Evolutionary conservation across 2,113 vertebrate genomes (phyloP), one percentile per base, ranked within the genome.

Genomic region (Synodontis membranacea): DNA sequence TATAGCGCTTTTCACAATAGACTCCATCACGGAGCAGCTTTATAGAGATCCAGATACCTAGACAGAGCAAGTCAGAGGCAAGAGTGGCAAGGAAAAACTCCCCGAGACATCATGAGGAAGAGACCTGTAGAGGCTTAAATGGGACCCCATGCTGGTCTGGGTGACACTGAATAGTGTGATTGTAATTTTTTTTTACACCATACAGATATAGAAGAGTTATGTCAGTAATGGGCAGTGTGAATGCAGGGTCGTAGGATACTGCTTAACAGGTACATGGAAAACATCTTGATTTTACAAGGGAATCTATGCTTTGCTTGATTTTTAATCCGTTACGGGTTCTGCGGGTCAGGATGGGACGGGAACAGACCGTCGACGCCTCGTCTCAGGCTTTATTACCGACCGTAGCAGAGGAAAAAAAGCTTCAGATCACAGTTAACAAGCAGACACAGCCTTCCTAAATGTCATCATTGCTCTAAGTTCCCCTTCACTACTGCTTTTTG

Each of bases 301-400:
- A 80, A 72, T 60, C 23, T 68, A 74, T 83, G 58, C 83, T 80
- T 58, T 82, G 83, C 83, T 83, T 86, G 54, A 83, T 52, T 80
- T 84, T 76, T 74, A 74, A n/a, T 15, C 66, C 76, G 68, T 64
- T 25, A 86, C 86, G 31, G 7, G 46, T 14, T 48, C 37, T 68
- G 11, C 50, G 3, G 50, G 72, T 14, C 25, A 10, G 46, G n/a
- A 70, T 42, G 23, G 75, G 8, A 76, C 31, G 31, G 31, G 31
- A 64, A 76, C 46, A 14, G 25, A n/a, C 66, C 66, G 78, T 50
- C 62, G 83, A 87, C 42, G 62, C 46, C 37, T 56, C 50, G 4
- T 90, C 70, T 88, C 74, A 87, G 93, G 93, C 92, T 94, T 92
- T 94, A 68, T 83, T 83, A 74, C 50, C 52, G 74, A 62, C 87